Percentiles rank a stretch among this genome's conserved stretches.
Evolutionary conservation across 2,797 vertebrate genomes (phyloP).

Genomic region (Lagodon rhomboides): DNA sequence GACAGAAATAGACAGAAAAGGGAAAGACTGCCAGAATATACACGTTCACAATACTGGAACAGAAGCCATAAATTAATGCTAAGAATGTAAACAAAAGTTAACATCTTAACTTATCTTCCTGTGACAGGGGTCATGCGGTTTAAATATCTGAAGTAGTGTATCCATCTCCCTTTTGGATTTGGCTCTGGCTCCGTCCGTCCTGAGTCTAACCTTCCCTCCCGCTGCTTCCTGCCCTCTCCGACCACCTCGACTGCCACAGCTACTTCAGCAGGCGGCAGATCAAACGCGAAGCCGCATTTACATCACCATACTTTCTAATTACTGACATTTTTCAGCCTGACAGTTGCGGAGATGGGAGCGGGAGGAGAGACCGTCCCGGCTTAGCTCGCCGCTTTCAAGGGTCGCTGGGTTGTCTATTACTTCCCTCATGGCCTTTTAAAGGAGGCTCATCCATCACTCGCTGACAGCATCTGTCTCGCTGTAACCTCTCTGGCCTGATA

Average conservation of each 20-base stretch:
- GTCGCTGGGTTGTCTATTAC: constrained; percentile 68
- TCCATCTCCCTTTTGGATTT: constrained; percentile 15
- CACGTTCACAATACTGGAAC: not conserved
- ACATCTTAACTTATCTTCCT: constrained; percentile 11
- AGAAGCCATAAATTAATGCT: not conserved
- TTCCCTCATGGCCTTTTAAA: constrained; percentile 75
- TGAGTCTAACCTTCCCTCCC: constrained; percentile 37
- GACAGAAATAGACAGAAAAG: constrained; percentile 13
- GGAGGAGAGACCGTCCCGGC: constrained; percentile 46
- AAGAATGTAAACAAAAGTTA: constrained; percentile 25
- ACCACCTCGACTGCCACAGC: constrained; percentile 38
- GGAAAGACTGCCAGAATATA: not conserved
- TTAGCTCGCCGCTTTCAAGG: constrained; percentile 60
- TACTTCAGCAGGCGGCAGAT: constrained; percentile 46
- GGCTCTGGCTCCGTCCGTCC: constrained; percentile 31
- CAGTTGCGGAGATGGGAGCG: constrained; percentile 60
- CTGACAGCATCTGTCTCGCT: constrained; percentile 74
- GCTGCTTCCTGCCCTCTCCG: constrained; percentile 40
- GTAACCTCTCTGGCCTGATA: constrained; percentile 72
- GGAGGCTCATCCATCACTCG: constrained; percentile 78
- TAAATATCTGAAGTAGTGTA: constrained; percentile 17
- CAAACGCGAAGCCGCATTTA: constrained; percentile 56
- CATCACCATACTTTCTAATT: constrained; percentile 70
- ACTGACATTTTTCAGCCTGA: constrained; percentile 71
- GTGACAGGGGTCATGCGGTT: constrained; percentile 25